These are phyloP conservation scores for Unio delphinus DNA, from an alignment of 2,888 invertebrate species.

Conservation along the genomic window DNA sequence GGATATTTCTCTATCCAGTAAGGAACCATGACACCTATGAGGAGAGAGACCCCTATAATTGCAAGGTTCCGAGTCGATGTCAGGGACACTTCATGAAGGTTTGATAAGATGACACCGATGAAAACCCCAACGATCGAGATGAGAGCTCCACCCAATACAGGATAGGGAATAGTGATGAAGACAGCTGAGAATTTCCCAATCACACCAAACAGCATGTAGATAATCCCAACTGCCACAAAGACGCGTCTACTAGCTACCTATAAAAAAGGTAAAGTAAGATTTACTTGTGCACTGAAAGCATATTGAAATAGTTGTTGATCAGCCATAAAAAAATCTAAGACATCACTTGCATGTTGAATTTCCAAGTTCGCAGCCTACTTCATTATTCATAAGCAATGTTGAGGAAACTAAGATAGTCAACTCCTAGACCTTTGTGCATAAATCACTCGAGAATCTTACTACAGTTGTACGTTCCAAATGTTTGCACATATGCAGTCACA, in stretches of 20 bases:
- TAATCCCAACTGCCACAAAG: constrained; percentile 67
- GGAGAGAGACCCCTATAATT: constrained; percentile 85
- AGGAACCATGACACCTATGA: constrained; percentile 80
- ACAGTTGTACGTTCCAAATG: too few species aligned
- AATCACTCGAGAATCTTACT: too few species aligned
- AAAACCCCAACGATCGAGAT: constrained; percentile 48
- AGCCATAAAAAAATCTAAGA: too few species aligned
- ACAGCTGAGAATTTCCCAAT: constrained; percentile 71
- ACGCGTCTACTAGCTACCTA: constrained; percentile 70
- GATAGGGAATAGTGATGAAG: constrained; percentile 72
- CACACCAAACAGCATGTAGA: constrained; percentile 68
- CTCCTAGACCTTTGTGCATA: too few species aligned
- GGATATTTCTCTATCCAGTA: constrained; percentile 42
- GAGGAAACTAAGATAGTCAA: too few species aligned
- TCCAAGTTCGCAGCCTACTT: too few species aligned
- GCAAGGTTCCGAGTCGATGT: constrained; percentile 84
- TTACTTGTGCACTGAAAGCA: not conserved
- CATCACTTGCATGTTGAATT: too few species aligned
- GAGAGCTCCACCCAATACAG: constrained; percentile 67
- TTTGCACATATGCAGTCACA: too few species aligned
- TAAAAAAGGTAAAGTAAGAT: constrained; percentile 6
- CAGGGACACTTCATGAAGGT: constrained; percentile 77
- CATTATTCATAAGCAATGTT: too few species aligned
- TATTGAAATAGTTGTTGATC: not conserved
- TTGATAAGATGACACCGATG: constrained; percentile 44